phyloP scores from a whole-genome alignment of 2,113 vertebrate genomes.

The Carlito syrichta region DNA sequence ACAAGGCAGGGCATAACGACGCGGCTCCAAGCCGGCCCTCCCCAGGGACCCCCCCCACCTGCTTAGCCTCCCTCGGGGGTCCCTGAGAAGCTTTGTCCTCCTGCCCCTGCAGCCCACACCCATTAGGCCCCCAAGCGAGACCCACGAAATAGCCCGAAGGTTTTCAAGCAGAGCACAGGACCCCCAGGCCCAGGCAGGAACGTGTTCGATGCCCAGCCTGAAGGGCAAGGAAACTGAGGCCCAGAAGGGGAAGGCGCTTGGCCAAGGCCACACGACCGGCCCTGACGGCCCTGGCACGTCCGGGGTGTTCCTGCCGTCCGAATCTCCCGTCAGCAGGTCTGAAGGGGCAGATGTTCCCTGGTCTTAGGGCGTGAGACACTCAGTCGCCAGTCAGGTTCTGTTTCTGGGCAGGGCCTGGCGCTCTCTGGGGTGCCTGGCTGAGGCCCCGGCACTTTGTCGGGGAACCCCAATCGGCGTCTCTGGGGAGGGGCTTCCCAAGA shows the following conservation, averaged over 20 bases:
- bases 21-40: neutral
- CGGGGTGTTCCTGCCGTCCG: too few species aligned
- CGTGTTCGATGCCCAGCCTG: neutral
- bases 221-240: neutral
- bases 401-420: neutral
- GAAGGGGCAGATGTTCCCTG: neutral
- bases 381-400: neutral
- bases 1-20: neutral
- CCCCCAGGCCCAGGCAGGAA: neutral
- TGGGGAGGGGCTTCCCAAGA: neutral
- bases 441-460: neutral
- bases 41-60: too few species aligned
- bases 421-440: neutral
- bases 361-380: neutral
- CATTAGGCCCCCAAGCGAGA: neutral
- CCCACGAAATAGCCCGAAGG: neutral
- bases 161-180: neutral
- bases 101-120: neutral
- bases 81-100: neutral
- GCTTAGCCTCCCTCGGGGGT: too few species aligned
- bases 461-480: neutral
- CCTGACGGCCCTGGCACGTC: too few species aligned
- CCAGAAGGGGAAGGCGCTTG: neutral
- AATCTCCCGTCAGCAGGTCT: neutral
- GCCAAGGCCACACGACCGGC: neutral